Evolutionary conservation across 2,797 vertebrate genomes (phyloP).

Genomic region (Sarcoramphus papa): DNA sequence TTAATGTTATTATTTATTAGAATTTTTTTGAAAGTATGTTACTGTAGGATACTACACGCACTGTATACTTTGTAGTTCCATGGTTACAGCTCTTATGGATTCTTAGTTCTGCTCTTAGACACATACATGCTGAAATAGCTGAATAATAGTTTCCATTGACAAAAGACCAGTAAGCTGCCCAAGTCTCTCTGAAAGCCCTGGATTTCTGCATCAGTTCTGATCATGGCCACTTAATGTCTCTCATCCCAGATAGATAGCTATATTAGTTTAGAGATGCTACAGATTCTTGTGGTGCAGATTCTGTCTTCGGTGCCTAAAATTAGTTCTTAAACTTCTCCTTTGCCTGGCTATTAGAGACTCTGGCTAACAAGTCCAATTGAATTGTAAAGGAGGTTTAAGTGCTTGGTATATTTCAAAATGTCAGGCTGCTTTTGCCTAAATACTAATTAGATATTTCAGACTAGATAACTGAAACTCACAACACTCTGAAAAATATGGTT

Average conservation of each 20-base stretch:
- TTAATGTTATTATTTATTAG: neutral
- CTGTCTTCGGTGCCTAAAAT: neutral
- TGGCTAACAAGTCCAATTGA: neutral
- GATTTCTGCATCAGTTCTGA: neutral
- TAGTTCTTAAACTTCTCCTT: neutral
- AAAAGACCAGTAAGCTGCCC: neutral
- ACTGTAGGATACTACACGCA: accelerated
- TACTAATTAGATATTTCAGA: neutral
- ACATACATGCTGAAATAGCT: neutral
- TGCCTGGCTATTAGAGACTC: neutral
- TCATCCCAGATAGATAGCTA: neutral
- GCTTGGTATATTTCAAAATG: neutral
- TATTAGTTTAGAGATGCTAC: neutral
- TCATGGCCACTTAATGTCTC: neutral
- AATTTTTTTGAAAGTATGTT: neutral
- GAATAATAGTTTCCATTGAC: neutral
- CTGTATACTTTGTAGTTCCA: neutral
- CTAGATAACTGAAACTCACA: neutral
- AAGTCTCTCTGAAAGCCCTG: neutral
- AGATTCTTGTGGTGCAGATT: neutral
- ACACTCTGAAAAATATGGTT: neutral
- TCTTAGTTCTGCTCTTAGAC: neutral
- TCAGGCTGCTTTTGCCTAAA: neutral
- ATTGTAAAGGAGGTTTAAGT: neutral
- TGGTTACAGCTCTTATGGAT: neutral